Base-by-base conservation (phyloP, 2,888 invertebrate genomes). In the Drosophila yooni region DNA sequence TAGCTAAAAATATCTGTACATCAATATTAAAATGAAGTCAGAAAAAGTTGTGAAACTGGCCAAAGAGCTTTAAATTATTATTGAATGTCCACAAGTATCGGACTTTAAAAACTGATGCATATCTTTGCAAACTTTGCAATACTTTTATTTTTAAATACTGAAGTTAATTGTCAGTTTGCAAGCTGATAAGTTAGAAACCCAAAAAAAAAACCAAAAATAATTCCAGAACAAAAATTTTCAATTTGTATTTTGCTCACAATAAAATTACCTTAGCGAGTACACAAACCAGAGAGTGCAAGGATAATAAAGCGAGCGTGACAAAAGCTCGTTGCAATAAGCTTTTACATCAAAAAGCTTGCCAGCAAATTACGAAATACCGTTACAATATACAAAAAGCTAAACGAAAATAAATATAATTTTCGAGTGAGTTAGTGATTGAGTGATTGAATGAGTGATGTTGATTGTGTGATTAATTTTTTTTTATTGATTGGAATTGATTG, bases 241-340 rank as follows among this genome's bases (percentile, higher is more conserved):
- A 33, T 8, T 53, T 48, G 0, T 6, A 5, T 21, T 15, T 34
- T 43, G 33, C 38, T 58, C 15, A 11, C 0, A 59, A 38, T 40
- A 50, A 59, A 52, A 33, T 33, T 2, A 2, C 33, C 11, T 25
- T 61, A 72, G 67, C 60, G 38, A 51, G 46, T 38, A 21, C 73
- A 52, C 73, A 51, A 64, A 68, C 76, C 78, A 13, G 3, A 0
- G 5, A 8, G 11, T 3, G 31, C 13, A 62, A 61, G 60, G 40
- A 77, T 40, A 57, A 15, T 21, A 11, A 2, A 0, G 1, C 1
- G 13, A 13, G 33, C 15, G 13, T 15, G 40, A 58, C 56, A 46
- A 73, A 73, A 77, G 78, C 68, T 76, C 15, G 1, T 10, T 64
- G 68, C 18, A 31, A 68, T 38, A 50, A 36, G 36, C 29, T 38